Percentiles rank a stretch among this genome's conserved stretches.
Conservation (phyloP, 2,113 vertebrate species). For the Sprattus sprattus region DNA sequence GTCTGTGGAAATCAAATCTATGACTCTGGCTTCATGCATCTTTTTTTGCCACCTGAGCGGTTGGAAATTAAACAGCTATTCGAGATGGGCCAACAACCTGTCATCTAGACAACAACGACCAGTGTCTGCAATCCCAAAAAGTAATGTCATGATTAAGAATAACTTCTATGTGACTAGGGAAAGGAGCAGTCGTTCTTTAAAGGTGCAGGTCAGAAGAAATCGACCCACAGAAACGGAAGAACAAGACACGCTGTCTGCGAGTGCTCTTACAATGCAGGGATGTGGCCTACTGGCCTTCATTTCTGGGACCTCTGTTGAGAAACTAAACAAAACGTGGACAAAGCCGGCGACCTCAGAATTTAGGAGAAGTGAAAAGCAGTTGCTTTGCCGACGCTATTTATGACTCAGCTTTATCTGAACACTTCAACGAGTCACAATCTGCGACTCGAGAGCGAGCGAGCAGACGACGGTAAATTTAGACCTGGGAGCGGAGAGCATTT, state of each 20-base stretch:
- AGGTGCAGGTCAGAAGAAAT: background rate
- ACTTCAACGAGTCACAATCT: constrained; percentile 48
- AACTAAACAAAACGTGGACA: background rate
- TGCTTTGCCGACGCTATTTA: constrained; percentile 41
- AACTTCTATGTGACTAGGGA: background rate
- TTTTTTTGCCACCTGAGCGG: background rate
- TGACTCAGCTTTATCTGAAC: constrained; percentile 53
- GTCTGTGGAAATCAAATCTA: background rate
- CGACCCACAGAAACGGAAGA: background rate
- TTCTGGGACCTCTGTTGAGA: background rate
- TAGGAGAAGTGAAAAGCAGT: constrained; percentile 39
- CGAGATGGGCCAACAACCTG: background rate
- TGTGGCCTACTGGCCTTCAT: background rate
- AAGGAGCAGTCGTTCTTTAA: background rate
- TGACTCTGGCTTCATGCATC: background rate
- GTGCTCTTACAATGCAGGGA: background rate
- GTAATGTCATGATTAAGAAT: constrained; percentile 12
- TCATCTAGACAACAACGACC: background rate
- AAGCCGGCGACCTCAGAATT: constrained; percentile 30
- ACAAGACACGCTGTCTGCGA: background rate
- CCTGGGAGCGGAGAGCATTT: constrained; percentile 31
- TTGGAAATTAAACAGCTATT: background rate
- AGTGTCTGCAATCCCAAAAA: background rate
- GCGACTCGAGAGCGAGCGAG: background rate
- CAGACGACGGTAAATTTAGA: constrained; percentile 33